Conservation (phyloP, 2,113 vertebrate genomes). For the Vicugna pacos region DNA sequence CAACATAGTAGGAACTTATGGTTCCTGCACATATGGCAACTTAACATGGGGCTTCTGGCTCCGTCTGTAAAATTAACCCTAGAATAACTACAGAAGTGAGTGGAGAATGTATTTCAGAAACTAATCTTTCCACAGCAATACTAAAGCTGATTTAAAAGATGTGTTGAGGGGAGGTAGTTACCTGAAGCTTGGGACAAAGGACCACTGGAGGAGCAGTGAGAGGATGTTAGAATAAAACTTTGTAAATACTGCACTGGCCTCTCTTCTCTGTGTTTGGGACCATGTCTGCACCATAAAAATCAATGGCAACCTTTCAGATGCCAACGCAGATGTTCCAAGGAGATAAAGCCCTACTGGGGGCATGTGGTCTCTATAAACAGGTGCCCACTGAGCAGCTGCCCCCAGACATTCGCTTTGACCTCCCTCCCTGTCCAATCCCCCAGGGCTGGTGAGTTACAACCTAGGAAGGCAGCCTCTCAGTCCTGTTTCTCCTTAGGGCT, state of each 20-base stretch:
- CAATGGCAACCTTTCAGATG: background rate
- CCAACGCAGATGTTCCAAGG: background rate
- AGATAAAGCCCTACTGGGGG: background rate
- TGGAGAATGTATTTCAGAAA: background rate
- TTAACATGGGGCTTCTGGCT: slow-evolving; percentile 64
- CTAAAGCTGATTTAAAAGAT: background rate
- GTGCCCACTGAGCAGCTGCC: background rate
- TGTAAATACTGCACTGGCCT: background rate
- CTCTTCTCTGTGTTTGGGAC: background rate
- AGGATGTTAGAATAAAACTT: background rate
- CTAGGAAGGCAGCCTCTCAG: background rate
- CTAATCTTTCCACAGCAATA: background rate
- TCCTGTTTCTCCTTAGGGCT: background rate
- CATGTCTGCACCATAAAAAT: background rate
- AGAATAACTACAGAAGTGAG: background rate
- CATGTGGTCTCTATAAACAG: background rate
- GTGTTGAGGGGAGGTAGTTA: background rate
- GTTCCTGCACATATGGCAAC: slow-evolving; percentile 73
- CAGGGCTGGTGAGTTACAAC: background rate
- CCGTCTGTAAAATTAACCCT: slow-evolving; percentile 56
- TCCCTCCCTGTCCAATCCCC: background rate
- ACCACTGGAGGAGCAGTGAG: background rate
- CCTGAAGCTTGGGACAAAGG: background rate
- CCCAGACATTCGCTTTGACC: background rate
- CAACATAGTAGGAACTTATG: slow-evolving; percentile 70